Evolutionary conservation across 92 coral and sea anemone genomes (phyloP).

Genomic region (Isaurus tuberculatus): DNA sequence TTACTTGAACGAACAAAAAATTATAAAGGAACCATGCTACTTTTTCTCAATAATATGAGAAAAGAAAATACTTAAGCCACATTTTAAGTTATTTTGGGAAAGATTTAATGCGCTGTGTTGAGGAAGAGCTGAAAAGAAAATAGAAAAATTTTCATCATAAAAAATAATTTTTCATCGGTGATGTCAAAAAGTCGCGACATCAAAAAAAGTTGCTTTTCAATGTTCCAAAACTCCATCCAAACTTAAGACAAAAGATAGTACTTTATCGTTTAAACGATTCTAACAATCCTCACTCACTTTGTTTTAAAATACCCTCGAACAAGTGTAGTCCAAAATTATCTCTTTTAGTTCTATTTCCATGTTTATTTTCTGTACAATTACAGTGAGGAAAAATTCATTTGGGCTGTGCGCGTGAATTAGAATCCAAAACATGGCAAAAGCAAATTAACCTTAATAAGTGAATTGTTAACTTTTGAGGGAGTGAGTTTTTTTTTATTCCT

Average conservation of each 20-base stretch:
- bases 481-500: neutral
- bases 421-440: neutral
- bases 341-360: neutral
- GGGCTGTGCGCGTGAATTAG: neutral
- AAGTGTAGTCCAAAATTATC: neutral
- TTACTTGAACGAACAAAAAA: no score
- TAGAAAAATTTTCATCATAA: neutral
- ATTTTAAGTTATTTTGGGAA: neutral
- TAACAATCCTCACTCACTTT: neutral
- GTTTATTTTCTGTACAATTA: neutral
- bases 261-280: neutral
- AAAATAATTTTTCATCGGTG: neutral
- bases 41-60: neutral
- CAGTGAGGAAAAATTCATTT: neutral
- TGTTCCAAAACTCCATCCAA: neutral
- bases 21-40: no score
- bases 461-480: neutral
- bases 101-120: neutral
- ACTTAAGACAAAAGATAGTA: neutral
- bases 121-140: neutral
- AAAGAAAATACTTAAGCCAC: neutral
- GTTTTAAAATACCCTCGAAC: neutral
- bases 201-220: neutral
- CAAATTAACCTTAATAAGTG: neutral
- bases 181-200: neutral